phyloP scores from a whole-genome alignment of 2,888 invertebrate genomes.

The Dugesia japonica region DNA sequence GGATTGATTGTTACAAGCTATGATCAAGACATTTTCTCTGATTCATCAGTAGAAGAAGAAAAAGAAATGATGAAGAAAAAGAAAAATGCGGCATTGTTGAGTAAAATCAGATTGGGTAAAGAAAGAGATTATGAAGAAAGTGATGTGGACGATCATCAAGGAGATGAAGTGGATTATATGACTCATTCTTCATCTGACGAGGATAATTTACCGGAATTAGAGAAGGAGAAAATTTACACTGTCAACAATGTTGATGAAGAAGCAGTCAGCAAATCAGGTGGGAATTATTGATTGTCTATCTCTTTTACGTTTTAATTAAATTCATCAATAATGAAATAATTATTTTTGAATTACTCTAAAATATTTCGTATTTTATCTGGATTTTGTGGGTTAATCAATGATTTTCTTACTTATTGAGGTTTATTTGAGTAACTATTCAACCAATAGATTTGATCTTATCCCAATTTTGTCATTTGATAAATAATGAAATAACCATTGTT shows the following conservation, averaged over 20 bases:
- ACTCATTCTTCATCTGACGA: slow-evolving; percentile 31
- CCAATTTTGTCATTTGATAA: too few relatives aligned
- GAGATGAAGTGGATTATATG: slow-evolving; percentile 30
- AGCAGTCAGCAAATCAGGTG: slow-evolving; percentile 51
- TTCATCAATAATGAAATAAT: too few relatives aligned
- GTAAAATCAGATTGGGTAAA: background rate
- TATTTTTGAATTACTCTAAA: too few relatives aligned
- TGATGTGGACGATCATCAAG: slow-evolving; percentile 5
- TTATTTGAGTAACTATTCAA: too few relatives aligned
- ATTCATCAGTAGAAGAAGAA: background rate
- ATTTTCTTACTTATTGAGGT: too few relatives aligned
- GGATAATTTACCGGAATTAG: slow-evolving; percentile 31
- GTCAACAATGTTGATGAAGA: slow-evolving; percentile 77
- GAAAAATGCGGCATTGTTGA: background rate
- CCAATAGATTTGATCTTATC: too few relatives aligned
- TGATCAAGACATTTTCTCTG: background rate
- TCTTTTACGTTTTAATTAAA: too few relatives aligned
- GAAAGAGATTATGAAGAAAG: background rate
- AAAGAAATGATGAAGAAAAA: background rate
- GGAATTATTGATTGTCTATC: too few relatives aligned
- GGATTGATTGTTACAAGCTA: slow-evolving; percentile 6
- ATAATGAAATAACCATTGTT: too few relatives aligned
- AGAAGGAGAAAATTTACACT: slow-evolving; percentile 52
- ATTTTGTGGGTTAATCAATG: too few relatives aligned
- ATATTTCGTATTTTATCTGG: too few relatives aligned